Evolutionary conservation across 2,888 invertebrate genomes (phyloP).

Genomic region (Tinea trinotella): DNA sequence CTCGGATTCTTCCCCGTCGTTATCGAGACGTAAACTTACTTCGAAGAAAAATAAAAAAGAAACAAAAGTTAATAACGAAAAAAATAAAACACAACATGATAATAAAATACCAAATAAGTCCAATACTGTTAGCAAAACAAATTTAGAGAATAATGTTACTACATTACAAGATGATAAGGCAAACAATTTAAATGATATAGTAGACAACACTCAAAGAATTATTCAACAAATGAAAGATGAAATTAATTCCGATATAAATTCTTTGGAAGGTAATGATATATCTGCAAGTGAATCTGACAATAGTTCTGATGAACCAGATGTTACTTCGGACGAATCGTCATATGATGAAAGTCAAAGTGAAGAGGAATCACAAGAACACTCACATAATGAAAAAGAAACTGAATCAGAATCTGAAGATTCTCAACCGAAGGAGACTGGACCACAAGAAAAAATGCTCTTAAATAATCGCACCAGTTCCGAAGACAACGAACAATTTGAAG

Average conservation of each 20-base stretch:
- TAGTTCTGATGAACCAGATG: slow-evolving; percentile 39
- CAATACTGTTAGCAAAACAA: background rate
- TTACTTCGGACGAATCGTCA: slow-evolving; percentile 53
- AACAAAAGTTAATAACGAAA: background rate
- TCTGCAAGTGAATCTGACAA: slow-evolving; percentile 60
- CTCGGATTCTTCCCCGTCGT: background rate
- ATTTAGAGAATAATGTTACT: background rate
- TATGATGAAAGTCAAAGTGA: slow-evolving; percentile 57
- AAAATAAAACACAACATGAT: background rate
- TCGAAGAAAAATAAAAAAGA: slow-evolving; percentile 13
- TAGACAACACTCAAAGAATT: slow-evolving; percentile 73
- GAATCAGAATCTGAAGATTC: slow-evolving; percentile 37
- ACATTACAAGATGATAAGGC: slow-evolving; percentile 34
- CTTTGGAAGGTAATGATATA: slow-evolving; percentile 51
- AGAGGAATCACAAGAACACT: slow-evolving; percentile 48
- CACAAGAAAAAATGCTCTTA: slow-evolving; percentile 2
- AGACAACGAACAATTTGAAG: slow-evolving; percentile 63
- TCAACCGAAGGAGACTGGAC: background rate
- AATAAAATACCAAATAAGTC: background rate
- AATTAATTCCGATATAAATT: slow-evolving; percentile 73
- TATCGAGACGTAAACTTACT: background rate
- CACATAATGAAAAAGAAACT: slow-evolving; percentile 48
- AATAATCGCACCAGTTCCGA: slow-evolving; percentile 52
- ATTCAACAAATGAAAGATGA: slow-evolving; percentile 78
- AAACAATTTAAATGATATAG: slow-evolving; percentile 64